phyloP scores from a whole-genome alignment of 2,888 invertebrate species.

The Mythimna albipuncta region DNA sequence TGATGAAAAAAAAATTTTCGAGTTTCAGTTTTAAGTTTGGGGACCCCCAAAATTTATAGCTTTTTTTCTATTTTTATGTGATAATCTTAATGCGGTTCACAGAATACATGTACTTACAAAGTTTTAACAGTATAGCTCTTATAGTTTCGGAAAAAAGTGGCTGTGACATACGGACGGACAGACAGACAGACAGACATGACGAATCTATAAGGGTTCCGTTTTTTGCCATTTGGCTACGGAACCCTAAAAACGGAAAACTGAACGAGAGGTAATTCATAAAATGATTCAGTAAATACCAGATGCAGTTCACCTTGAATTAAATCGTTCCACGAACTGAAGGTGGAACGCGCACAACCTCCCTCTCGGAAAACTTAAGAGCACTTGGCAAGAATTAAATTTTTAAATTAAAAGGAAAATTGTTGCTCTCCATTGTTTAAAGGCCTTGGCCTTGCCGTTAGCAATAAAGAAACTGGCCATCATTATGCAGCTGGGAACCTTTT shows the following conservation, averaged over 20 bases:
- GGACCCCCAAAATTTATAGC: too few species aligned
- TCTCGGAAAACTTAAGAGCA: slow-evolving; percentile 23
- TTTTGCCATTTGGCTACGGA: too few species aligned
- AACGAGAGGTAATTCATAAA: neutral
- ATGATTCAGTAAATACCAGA: neutral
- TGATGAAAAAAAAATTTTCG: too few species aligned
- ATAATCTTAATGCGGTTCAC: too few species aligned
- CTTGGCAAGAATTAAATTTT: slow-evolving; percentile 15
- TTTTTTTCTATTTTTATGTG: too few species aligned
- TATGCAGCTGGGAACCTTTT: neutral
- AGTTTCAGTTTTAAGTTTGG: too few species aligned
- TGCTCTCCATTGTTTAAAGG: slow-evolving; percentile 9
- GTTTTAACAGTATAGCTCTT: too few species aligned
- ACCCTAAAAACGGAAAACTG: neutral
- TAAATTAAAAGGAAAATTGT: slow-evolving; percentile 17
- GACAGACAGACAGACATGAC: too few species aligned
- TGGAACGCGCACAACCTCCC: slow-evolving; percentile 15
- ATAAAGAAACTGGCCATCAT: neutral
- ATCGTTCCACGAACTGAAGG: neutral
- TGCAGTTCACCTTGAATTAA: slow-evolving; percentile 10
- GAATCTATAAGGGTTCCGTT: too few species aligned
- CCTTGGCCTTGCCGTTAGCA: slow-evolving; percentile 3
- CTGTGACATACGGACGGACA: too few species aligned
- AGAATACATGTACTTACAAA: too few species aligned
- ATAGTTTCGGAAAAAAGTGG: too few species aligned